phyloP scores from a whole-genome alignment of 1,140 invertebrate genomes.

The Neotoxoptera formosana region DNA sequence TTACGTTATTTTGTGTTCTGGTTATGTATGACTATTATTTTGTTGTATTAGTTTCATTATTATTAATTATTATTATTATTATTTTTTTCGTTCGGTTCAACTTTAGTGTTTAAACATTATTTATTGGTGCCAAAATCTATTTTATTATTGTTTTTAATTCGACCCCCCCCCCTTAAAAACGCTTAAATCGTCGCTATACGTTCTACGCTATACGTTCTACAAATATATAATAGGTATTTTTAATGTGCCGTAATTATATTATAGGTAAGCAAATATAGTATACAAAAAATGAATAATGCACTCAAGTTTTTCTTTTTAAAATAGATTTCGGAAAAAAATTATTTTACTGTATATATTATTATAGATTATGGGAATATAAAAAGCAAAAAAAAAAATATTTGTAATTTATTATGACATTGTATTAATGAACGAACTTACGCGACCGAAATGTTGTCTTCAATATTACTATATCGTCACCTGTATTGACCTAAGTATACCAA shows the following conservation, averaged over 20 bases:
- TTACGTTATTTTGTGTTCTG: constrained; percentile 50
- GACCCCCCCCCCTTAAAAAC: not conserved
- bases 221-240: not conserved
- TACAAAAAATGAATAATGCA: not conserved
- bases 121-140: constrained; percentile 54
- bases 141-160: not conserved
- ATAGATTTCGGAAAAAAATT: constrained; percentile 3
- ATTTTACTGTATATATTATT: not conserved
- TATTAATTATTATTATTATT: constrained; percentile 40
- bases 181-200: not conserved
- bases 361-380: constrained; percentile 17
- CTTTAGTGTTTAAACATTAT: constrained; percentile 29
- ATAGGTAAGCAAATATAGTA: not conserved
- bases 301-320: not conserved
- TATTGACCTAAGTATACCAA: not conserved
- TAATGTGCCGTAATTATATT: not conserved
- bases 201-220: no score
- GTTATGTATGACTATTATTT: constrained; percentile 55
- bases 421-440: not conserved
- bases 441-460: not conserved
- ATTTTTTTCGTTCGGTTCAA: constrained; percentile 27
- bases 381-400: not conserved
- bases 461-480: not conserved
- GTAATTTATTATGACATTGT: not conserved
- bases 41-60: constrained; percentile 53